A percentile compares a stretch with the other conserved stretches of the same genome.
phyloP scores from a whole-genome alignment of 2,888 invertebrate genomes.

The Phytoseiulus persimilis region DNA sequence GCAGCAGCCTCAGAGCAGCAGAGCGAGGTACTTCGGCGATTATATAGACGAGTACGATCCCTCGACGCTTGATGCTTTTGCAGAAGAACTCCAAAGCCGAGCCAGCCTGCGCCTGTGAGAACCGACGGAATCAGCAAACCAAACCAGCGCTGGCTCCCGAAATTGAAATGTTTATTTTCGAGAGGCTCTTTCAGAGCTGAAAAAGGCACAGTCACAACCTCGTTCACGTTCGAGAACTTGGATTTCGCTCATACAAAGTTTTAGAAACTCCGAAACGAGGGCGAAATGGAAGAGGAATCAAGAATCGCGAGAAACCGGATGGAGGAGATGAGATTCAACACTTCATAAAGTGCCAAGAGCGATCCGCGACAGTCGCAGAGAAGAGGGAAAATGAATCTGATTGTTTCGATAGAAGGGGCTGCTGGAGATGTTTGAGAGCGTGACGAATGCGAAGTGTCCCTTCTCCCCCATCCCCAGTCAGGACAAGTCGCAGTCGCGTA shows the following conservation, averaged over 20 bases:
- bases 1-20: slow-evolving; percentile 19
- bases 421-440: too few relatives aligned
- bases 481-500: too few relatives aligned
- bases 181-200: background rate
- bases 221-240: slow-evolving; percentile 28
- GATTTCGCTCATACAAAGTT: slow-evolving; percentile 22
- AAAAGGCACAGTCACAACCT: slow-evolving; percentile 25
- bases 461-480: too few relatives aligned
- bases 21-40: slow-evolving; percentile 35
- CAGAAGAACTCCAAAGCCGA: slow-evolving; percentile 35
- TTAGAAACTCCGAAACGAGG: background rate
- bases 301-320: background rate
- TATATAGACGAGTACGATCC: slow-evolving; percentile 37
- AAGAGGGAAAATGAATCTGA: background rate
- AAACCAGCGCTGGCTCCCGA: background rate
- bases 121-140: background rate
- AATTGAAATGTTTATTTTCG: background rate
- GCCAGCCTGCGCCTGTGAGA: slow-evolving; percentile 26
- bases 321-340: background rate
- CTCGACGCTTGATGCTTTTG: slow-evolving; percentile 38
- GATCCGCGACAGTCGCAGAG: background rate
- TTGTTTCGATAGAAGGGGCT: background rate
- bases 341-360: background rate
- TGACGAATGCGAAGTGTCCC: too few relatives aligned
- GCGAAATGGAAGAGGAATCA: background rate